These are phyloP conservation scores for Andrena haemorrhoa DNA, from an alignment of 2,888 invertebrate genomes.

Conservation along the genomic window DNA sequence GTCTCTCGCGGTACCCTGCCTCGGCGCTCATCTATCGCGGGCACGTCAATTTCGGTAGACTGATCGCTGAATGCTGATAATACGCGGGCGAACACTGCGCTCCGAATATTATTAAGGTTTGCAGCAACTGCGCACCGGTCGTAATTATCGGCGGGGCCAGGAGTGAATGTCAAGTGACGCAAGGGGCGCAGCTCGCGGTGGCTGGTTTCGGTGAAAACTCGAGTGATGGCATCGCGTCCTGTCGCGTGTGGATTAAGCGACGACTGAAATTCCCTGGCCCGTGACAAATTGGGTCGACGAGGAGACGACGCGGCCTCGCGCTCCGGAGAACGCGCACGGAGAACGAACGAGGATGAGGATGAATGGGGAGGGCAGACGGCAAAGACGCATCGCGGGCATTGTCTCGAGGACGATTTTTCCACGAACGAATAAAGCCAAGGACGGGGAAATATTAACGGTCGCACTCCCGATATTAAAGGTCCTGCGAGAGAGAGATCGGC, in stretches of 20 bases:
- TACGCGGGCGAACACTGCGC: background rate
- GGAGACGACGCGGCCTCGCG: background rate
- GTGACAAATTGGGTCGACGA: constrained; percentile 16
- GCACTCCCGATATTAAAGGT: constrained; percentile 72
- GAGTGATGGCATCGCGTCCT: background rate
- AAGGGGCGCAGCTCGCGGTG: background rate
- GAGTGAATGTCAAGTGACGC: background rate
- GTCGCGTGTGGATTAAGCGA: background rate
- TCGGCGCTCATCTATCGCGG: constrained; percentile 1
- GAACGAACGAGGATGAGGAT: constrained; percentile 12
- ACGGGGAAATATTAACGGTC: constrained; percentile 73
- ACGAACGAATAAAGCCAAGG: constrained; percentile 21
- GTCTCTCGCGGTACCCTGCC: background rate
- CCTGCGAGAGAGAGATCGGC: constrained; percentile 55
- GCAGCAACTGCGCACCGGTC: background rate
- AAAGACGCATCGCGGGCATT: constrained; percentile 49
- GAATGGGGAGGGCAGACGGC: background rate
- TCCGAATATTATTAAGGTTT: background rate
- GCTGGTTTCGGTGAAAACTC: background rate
- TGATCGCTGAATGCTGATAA: too few relatives aligned
- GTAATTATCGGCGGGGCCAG: background rate
- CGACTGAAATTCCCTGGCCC: constrained; percentile 19
- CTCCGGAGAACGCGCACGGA: background rate
- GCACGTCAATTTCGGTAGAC: background rate
- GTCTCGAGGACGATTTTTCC: constrained; percentile 28